Evolutionary conservation across 2,113 vertebrate species (phyloP), one percentile per base, ranked within the genome.

Genomic region (Dascyllus trimaculatus): DNA sequence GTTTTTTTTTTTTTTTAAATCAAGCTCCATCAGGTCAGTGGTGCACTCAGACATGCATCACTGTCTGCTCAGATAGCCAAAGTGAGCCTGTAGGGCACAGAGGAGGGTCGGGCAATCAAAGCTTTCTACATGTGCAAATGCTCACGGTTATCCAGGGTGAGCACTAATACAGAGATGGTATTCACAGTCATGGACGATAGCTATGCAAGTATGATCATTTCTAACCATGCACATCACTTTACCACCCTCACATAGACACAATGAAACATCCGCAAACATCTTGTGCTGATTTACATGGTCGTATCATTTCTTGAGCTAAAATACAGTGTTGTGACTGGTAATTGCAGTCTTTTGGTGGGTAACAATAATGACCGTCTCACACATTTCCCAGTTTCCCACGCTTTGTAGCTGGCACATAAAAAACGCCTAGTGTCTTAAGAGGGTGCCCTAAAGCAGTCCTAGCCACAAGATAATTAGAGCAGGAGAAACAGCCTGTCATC

Each of bases 1-100:
- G 79, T 88, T 88, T 88, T 29, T 85, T 84, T 69, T 88, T 88
- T 88, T 29, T 85, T 84, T 69, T 71, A 85, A 90, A 88, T 90
- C 71, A 87, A 87, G 84, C 83, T 71, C 74, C 57, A 80, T 83
- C 78, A 43, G 77, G 88, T 85, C 80, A 57, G 29, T 49, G 48
- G 46, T 81, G 80, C 48, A 43, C 51, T 82, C 75, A 72, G 71
- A 61, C 70, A 57, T 75, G 75, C 85, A 86, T 83, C 76, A 73
- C 11, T 43, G 85, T 87, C 67, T 59, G 61, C 80, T 66, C 66
- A 65, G 61, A 62, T 56, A 65, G 63, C 60, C 60, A 45, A 24
- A 18, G 59, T 35, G 46, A 58, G 40, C 0, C 13, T 32, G 70
- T 21, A 67, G 38, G 52, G 22, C 5, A n/a, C 19, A 60, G 21